These are phyloP conservation scores for Tortrix viridana DNA, from an alignment of 2,888 invertebrate species.

Conservation along the genomic window DNA sequence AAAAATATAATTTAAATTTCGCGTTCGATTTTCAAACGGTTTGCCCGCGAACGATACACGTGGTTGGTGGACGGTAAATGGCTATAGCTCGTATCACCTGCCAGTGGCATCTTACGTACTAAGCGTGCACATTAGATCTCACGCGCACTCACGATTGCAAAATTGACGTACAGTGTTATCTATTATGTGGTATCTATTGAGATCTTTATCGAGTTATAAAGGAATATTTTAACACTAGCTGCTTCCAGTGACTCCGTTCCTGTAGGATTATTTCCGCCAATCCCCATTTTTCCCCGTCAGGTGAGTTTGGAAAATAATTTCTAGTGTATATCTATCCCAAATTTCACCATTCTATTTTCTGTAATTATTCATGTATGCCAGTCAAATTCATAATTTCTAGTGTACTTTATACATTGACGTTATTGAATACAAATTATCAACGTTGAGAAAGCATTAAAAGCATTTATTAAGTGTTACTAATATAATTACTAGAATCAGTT, in stretches of 20 bases:
- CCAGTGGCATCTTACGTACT: slow-evolving; percentile 56
- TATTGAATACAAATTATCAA: not conserved
- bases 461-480: too few relatives aligned
- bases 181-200: not conserved
- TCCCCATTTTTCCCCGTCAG: too few relatives aligned
- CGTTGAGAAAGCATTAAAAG: not conserved
- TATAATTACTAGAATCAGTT: too few relatives aligned
- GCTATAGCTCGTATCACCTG: slow-evolving; percentile 57
- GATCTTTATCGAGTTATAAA: not conserved
- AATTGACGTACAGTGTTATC: slow-evolving; percentile 18
- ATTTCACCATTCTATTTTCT: too few relatives aligned
- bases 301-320: too few relatives aligned
- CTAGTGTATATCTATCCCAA: too few relatives aligned
- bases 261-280: too few relatives aligned
- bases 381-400: too few relatives aligned
- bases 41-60: slow-evolving; percentile 63
- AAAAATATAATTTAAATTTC: slow-evolving; percentile 4
- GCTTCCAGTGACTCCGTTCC: too few relatives aligned
- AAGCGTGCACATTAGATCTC: slow-evolving; percentile 26
- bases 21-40: slow-evolving; percentile 54
- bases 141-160: slow-evolving; percentile 33
- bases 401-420: not conserved
- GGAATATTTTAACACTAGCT: slow-evolving; percentile 11
- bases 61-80: slow-evolving; percentile 69
- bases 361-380: too few relatives aligned